Evolutionary conservation across 1,140 invertebrate genomes (phyloP).

Genomic region (Drosophila nigromelanica): DNA sequence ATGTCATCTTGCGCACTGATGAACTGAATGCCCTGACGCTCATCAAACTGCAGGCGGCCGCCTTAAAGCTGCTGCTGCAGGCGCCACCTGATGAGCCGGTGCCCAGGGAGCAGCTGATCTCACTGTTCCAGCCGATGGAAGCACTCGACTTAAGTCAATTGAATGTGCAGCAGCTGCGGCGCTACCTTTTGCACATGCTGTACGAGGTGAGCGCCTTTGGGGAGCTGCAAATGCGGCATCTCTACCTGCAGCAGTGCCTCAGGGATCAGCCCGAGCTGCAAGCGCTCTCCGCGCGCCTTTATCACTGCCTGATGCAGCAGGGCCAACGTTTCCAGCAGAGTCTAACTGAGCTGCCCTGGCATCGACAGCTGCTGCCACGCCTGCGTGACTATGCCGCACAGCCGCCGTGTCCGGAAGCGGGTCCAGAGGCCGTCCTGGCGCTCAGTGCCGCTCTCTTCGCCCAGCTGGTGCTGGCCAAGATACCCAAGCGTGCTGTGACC

Average conservation of each 20-base stretch:
- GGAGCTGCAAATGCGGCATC: constrained; percentile 61
- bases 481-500: constrained; percentile 22
- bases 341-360: constrained; percentile 69
- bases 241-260: constrained; percentile 57
- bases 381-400: constrained; percentile 62
- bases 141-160: constrained; percentile 36
- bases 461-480: constrained; percentile 43
- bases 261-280: constrained; percentile 19
- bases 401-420: background rate
- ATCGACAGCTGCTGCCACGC: constrained; percentile 65
- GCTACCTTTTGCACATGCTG: constrained; percentile 57
- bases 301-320: constrained; percentile 27
- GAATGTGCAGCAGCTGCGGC: constrained; percentile 28
- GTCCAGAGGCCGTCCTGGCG: constrained; percentile 22
- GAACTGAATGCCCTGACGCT: constrained; percentile 59
- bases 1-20: constrained; percentile 59
- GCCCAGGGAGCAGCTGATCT: constrained; percentile 19
- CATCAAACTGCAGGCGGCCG: constrained; percentile 69
- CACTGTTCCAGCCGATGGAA: constrained; percentile 41
- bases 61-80: constrained; percentile 57
- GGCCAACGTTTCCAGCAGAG: background rate
- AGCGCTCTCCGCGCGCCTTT: constrained; percentile 29
- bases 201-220: constrained; percentile 64
- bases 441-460: constrained; percentile 61
- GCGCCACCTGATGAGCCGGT: background rate